Conservation (phyloP, 2,113 vertebrate genomes). For the Coptodon bakossiorum region DNA sequence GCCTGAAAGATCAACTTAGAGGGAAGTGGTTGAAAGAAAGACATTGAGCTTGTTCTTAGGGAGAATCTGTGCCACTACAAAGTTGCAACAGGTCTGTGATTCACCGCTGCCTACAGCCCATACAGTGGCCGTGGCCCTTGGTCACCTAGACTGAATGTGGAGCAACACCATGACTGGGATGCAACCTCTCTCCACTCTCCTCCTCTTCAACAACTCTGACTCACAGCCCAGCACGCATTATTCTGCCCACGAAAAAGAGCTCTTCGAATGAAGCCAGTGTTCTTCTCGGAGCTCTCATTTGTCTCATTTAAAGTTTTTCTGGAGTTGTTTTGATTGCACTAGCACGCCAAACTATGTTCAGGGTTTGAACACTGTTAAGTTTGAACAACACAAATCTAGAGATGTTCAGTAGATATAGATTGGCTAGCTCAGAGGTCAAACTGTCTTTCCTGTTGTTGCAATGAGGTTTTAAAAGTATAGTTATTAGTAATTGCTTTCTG, state of each 20-base stretch:
- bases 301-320: background rate
- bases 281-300: background rate
- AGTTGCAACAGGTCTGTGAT: constrained; percentile 42
- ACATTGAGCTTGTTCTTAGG: background rate
- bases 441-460: background rate
- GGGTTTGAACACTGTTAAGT: background rate
- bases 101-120: constrained; percentile 39
- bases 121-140: constrained; percentile 20
- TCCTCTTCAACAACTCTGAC: constrained; percentile 65
- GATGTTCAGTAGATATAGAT: background rate
- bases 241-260: constrained; percentile 46
- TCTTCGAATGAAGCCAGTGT: constrained; percentile 1
- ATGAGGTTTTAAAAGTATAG: constrained; percentile 18
- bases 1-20: background rate
- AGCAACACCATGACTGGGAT: constrained; percentile 59
- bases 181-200: constrained; percentile 55
- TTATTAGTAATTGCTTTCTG: constrained; percentile 31
- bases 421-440: background rate
- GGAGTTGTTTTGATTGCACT: background rate
- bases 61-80: constrained; percentile 29
- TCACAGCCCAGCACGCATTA: constrained; percentile 51
- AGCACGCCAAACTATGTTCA: background rate
- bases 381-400: background rate
- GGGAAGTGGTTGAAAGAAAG: background rate
- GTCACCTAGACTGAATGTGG: constrained; percentile 54